phyloP scores from a whole-genome alignment of 2,113 vertebrate species.

The Geothlypis trichas region DNA sequence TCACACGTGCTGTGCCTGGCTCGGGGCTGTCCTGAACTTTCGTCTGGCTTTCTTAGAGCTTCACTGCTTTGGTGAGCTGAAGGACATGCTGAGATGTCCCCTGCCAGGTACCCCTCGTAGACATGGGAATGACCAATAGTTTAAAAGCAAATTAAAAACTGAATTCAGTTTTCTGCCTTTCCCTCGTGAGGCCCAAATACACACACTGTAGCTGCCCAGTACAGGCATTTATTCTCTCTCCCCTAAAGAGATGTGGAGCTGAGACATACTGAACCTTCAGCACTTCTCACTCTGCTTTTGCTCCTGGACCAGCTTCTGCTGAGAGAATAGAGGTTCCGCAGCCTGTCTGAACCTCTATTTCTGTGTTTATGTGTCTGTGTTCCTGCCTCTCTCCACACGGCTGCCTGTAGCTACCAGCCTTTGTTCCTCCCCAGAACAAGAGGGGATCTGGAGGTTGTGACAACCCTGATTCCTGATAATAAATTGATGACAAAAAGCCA shows the following conservation, averaged over 20 bases:
- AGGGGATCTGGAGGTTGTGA: neutral
- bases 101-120: neutral
- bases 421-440: neutral
- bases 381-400: accelerated
- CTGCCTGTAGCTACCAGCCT: neutral
- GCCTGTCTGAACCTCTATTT: neutral
- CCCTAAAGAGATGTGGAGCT: neutral
- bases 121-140: accelerated
- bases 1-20: accelerated
- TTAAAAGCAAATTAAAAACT: neutral
- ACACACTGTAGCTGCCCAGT: neutral
- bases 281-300: neutral
- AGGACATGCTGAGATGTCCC: neutral
- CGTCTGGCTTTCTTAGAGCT: neutral
- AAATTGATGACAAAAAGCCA: neutral
- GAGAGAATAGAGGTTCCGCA: neutral
- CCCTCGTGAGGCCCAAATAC: neutral
- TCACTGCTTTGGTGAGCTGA: neutral
- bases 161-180: neutral
- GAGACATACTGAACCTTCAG: neutral
- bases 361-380: too few species aligned
- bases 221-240: neutral
- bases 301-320: neutral
- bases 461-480: neutral
- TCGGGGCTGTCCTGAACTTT: neutral